Conservation (phyloP, 2,888 invertebrate species). For the Smittia aterrima region DNA sequence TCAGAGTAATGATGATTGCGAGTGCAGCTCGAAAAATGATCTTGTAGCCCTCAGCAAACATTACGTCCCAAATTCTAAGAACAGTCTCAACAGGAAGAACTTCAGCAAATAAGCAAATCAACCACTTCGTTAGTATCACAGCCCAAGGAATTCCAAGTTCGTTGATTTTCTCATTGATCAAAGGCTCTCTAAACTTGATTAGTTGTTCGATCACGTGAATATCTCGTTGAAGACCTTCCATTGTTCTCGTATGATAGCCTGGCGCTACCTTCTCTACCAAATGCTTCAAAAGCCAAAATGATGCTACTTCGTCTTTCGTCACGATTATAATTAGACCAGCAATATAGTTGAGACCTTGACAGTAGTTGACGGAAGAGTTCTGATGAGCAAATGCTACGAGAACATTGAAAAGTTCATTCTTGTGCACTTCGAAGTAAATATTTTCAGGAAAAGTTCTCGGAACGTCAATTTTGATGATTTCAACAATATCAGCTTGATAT, state of each 20-base stretch:
- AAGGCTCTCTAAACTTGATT: constrained; percentile 77
- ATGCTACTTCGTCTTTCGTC: constrained; percentile 84
- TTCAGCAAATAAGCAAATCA: constrained; percentile 90
- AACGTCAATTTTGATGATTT: constrained; percentile 83
- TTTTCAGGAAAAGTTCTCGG: constrained; percentile 95
- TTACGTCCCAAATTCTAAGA: constrained; percentile 91
- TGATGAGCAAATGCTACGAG: constrained; percentile 85
- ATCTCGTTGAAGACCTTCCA: constrained; percentile 86
- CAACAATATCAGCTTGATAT: constrained; percentile 68
- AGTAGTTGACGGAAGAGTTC: constrained; percentile 85
- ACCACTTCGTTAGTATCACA: constrained; percentile 92
- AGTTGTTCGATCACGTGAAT: constrained; percentile 86
- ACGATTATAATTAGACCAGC: constrained; percentile 81
- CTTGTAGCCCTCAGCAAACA: constrained; percentile 92
- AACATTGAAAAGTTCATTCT: constrained; percentile 77
- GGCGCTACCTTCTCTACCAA: constrained; percentile 83
- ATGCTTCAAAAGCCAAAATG: constrained; percentile 91
- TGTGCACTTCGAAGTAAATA: constrained; percentile 77
- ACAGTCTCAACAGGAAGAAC: constrained; percentile 93
- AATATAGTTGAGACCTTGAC: constrained; percentile 93
- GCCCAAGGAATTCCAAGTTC: constrained; percentile 82
- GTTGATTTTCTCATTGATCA: constrained; percentile 76
- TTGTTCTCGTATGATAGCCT: constrained; percentile 84
- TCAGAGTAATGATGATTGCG: constrained; percentile 74
- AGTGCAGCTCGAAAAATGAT: constrained; percentile 83